Conservation (phyloP, 2,113 vertebrate genomes). For the Haemorhous mexicanus region DNA sequence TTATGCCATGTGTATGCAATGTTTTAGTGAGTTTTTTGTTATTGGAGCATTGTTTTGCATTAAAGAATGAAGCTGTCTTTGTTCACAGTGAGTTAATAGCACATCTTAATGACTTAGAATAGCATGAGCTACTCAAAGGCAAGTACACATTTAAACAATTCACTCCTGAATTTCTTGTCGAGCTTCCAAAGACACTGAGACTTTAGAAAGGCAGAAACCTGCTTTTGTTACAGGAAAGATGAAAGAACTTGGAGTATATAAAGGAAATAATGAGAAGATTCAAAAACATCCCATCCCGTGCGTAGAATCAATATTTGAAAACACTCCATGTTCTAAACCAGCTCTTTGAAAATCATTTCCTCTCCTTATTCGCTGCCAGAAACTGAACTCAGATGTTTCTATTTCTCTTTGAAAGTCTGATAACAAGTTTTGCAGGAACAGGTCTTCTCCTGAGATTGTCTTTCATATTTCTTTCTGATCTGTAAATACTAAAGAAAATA, state of each 20-base stretch:
- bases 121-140: neutral
- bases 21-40: neutral
- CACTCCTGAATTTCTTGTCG: neutral
- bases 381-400: neutral
- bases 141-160: neutral
- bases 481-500: neutral
- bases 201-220: neutral
- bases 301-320: neutral
- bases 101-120: neutral
- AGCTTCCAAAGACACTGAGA: neutral
- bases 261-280: neutral
- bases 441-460: neutral
- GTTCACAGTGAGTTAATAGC: neutral
- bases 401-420: neutral
- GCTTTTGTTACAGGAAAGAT: neutral
- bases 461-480: neutral
- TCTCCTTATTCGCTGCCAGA: neutral
- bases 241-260: neutral
- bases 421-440: neutral
- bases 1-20: neutral
- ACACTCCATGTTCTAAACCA: neutral
- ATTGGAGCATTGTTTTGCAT: neutral
- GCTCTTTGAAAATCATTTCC: neutral
- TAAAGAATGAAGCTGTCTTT: neutral
- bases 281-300: fast-evolving